These are phyloP conservation scores for Sterna hirundo DNA, from an alignment of 2,113 vertebrate genomes.

Conservation along the genomic window DNA sequence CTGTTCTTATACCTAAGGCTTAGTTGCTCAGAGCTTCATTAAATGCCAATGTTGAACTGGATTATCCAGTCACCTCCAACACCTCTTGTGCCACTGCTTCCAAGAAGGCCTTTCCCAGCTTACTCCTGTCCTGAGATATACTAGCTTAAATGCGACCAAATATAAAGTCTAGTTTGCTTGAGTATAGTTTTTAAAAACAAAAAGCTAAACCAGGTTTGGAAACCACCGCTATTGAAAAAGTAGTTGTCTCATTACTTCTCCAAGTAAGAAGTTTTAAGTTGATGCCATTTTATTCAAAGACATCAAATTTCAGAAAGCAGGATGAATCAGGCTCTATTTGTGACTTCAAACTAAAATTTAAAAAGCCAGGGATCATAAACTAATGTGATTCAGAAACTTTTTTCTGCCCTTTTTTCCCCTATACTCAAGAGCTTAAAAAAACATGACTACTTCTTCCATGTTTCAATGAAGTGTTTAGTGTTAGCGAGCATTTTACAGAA, in stretches of 20 bases:
- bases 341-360: neutral
- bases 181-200: neutral
- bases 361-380: neutral
- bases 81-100: neutral
- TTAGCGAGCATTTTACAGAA: neutral
- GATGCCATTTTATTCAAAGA: neutral
- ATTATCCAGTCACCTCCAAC: neutral
- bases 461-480: neutral
- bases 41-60: neutral
- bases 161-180: neutral
- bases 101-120: neutral
- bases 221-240: neutral
- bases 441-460: neutral
- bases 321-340: neutral
- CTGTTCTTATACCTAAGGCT: neutral
- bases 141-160: neutral
- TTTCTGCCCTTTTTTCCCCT: neutral
- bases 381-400: neutral
- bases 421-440: neutral
- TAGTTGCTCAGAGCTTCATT: neutral
- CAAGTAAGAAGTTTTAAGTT: neutral
- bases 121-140: neutral
- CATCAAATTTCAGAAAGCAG: neutral
- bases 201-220: neutral
- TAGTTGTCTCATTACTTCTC: neutral